A percentile compares a stretch with the other conserved stretches of the same genome.
These are phyloP conservation scores for Microdon myrmicae DNA, from an alignment of 2,888 invertebrate species.

Conservation along the genomic window DNA sequence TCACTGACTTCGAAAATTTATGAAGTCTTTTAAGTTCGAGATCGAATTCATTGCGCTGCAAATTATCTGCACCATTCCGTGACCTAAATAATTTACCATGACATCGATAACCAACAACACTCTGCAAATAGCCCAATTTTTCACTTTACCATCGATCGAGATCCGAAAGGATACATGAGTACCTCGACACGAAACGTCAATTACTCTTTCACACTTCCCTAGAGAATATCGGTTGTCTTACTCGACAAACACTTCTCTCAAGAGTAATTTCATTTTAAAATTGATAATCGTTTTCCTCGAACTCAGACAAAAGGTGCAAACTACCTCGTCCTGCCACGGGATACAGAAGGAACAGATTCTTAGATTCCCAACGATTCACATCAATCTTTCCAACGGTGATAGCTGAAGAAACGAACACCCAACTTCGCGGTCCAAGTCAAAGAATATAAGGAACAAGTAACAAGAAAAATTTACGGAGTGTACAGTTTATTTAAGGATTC, in stretches of 20 bases:
- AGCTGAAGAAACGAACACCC: background rate
- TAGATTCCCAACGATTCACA: slow-evolving; percentile 21
- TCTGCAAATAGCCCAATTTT: slow-evolving; percentile 39
- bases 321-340: slow-evolving; percentile 3
- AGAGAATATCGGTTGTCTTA: background rate
- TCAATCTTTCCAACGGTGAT: slow-evolving; percentile 33
- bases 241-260: background rate
- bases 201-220: background rate
- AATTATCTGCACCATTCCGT: too few species aligned
- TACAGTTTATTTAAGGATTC: slow-evolving; percentile 52
- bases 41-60: too few species aligned
- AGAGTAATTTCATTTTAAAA: slow-evolving; percentile 34
- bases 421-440: background rate
- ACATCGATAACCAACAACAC: too few species aligned
- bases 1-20: too few species aligned
- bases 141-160: slow-evolving; percentile 33
- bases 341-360: slow-evolving; percentile 7
- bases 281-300: slow-evolving; percentile 36
- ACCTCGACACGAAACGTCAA: slow-evolving; percentile 14
- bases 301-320: slow-evolving; percentile 31
- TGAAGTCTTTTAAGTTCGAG: too few species aligned
- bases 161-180: slow-evolving; percentile 15
- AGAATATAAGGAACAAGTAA: slow-evolving; percentile 1
- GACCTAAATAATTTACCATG: too few species aligned
- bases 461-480: slow-evolving; percentile 41